Evolutionary conservation across 1,140 invertebrate genomes (phyloP), one percentile per base, ranked within the genome.

Genomic region (Scaptomyza hsui): DNA sequence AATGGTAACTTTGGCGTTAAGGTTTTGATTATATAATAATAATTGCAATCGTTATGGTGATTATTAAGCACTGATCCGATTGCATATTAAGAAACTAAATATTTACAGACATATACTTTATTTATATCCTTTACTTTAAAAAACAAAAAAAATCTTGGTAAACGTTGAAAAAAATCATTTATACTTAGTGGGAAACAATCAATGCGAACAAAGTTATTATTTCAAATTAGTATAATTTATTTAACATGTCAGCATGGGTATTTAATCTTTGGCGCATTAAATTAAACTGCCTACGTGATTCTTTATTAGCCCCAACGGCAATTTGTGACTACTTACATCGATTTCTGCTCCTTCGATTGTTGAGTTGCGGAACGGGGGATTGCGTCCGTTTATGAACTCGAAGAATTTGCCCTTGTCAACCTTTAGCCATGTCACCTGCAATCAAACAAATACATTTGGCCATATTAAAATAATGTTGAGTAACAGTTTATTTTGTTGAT

Each of bases 331-430:
- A 94, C 95, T 95, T 92, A 96, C 96, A 91, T 96, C 95, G 41
- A 96, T 93, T 75, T 93, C 93, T 37, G 95, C 94, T 47, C 95
- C 95, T 4, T 88, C 77, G 24, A 94, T 93, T n/a, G 93, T 93
- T 78, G 93, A 94, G 85, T 94, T 94, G 69, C 93, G 92, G 88
- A 95, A 96, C 13, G 95, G 95, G 57, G 95, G 95, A 77, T 93
- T 94, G 61, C 95, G 93, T 57, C 95, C 95, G 69, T 94, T 94
- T 83, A 96, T 94, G 91, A 95, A 97, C 91, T 96, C 94, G 83
- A 96, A 95, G 91, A 97, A 91, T 69, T 91, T 95, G 91, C 96
- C 96, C 86, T 93, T 93, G 80, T 94, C 94, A 75, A 94, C 94
- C 78, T 95, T 95, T 55, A 94, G 92, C 94, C 96, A 97, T 89